These are phyloP conservation scores for Asteroscopus sphinx DNA, from an alignment of 2,888 invertebrate species.

Conservation along the genomic window DNA sequence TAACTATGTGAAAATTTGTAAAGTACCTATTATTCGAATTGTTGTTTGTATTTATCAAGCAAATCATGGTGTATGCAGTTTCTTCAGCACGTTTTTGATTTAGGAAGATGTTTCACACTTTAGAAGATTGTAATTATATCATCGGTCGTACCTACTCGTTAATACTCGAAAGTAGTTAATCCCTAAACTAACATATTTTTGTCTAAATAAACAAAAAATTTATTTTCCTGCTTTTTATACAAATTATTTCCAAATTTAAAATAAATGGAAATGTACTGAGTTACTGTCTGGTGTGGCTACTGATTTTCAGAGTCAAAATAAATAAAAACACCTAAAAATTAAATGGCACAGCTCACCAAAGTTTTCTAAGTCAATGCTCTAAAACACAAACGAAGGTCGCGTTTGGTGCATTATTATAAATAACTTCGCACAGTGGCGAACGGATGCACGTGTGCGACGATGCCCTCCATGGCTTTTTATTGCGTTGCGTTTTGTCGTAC, in stretches of 20 bases:
- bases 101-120: slow-evolving; percentile 21
- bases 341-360: slow-evolving; percentile 3
- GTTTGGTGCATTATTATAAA: slow-evolving; percentile 70
- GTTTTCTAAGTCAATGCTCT: slow-evolving; percentile 15
- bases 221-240: too few species aligned
- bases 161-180: not conserved
- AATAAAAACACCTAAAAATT: not conserved
- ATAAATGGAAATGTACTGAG: too few species aligned
- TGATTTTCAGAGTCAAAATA: too few species aligned
- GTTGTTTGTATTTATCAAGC: not conserved
- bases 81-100: slow-evolving; percentile 40
- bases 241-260: too few species aligned
- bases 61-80: not conserved
- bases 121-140: slow-evolving; percentile 28
- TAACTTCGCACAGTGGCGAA: slow-evolving; percentile 83
- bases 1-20: slow-evolving; percentile 42
- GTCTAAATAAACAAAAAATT: too few species aligned
- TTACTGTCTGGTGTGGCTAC: too few species aligned
- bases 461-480: slow-evolving; percentile 78
- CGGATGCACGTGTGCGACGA: slow-evolving; percentile 88
- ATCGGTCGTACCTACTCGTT: slow-evolving; percentile 6
- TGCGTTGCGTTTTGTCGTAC: slow-evolving; percentile 68
- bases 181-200: too few species aligned
- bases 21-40: slow-evolving; percentile 56
- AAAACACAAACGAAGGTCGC: slow-evolving; percentile 30